A percentile compares a stretch with the other conserved stretches of the same genome.
These are phyloP conservation scores for Acanthiza pusilla DNA, from an alignment of 2,797 vertebrate species.

Conservation along the genomic window DNA sequence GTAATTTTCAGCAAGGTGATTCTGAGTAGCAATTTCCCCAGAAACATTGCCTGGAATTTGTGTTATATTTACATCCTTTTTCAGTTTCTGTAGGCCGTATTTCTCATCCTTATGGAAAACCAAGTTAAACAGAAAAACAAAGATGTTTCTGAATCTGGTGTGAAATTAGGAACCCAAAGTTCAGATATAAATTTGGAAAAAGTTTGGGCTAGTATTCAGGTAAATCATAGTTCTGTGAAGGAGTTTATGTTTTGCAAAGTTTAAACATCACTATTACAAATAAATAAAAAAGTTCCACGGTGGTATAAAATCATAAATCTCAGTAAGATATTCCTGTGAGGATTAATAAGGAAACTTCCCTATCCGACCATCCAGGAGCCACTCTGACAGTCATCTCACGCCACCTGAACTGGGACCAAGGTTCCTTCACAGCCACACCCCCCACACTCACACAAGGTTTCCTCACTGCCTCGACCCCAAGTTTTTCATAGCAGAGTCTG, in stretches of 20 bases:
- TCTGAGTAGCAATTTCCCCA: neutral
- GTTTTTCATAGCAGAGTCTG: neutral
- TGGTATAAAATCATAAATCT: neutral
- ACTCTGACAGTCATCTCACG: neutral
- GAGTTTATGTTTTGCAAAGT: neutral
- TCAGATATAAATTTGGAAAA: neutral
- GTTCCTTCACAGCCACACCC: neutral
- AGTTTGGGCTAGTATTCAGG: neutral
- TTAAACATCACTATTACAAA: neutral
- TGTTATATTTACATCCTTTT: neutral
- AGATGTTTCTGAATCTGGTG: neutral
- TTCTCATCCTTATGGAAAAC: neutral
- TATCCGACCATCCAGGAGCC: neutral
- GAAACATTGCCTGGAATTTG: neutral
- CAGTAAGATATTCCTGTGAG: neutral
- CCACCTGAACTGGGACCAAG: neutral
- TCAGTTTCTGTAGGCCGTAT: neutral
- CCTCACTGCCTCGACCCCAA: accelerated
- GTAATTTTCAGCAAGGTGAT: neutral
- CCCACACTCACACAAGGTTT: neutral
- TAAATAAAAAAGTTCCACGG: neutral
- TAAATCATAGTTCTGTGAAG: neutral
- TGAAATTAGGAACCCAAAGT: neutral
- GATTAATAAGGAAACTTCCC: neutral
- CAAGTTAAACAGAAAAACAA: neutral